Base-by-base conservation (phyloP, 2,888 invertebrate species). In the Phyto melanocephala region DNA sequence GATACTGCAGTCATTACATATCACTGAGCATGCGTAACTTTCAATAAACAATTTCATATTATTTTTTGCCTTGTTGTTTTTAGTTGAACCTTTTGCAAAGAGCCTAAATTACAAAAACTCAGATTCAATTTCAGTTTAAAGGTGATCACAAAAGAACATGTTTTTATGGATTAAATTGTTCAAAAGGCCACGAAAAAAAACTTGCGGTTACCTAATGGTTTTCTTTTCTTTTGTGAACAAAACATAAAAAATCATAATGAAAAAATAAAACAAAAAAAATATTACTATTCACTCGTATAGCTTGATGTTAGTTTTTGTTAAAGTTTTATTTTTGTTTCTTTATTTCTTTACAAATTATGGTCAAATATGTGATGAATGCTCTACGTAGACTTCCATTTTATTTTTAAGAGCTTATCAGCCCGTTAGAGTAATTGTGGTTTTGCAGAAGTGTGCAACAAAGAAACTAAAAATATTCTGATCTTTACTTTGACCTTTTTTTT, bases 11-110 rank as follows among this genome's bases (percentile, higher is more conserved):
- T 71, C 75, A 76, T 81, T 81, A 47, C 68, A 65, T 82, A 54
- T 79, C 75, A 82, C 67, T 71, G 77, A 58, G 75, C 82, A 82
- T 82, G 79, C 75, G 82, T 82, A 80, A 76, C 63, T 76, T 80
- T 42, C 70, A 71, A 58, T 76, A 58, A 81, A 63, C 68, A 68
- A 45, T 81, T 81, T 65, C 13, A 52, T 40, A 52, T 7, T 54
- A 1, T 47, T 35, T 70, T 63, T 74, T 33, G 42, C 15, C 20
- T 15, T n/a, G 11, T 13, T 45, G 13, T 17, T 47, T 74, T 37
- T 1, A 7, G n/a, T 40, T 52, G 7, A 68, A 50, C 10, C 58
- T 81, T 70, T 24, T 45, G 42, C 15, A 17, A 11, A 54, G n/a
- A 58, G 56, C 67, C 62, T 47, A 72, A 54, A 24, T 15, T 40